A percentile compares a stretch with the other conserved stretches of the same genome.
phyloP scores from a whole-genome alignment of 1,140 invertebrate species.

The Pseudoatta argentina region DNA sequence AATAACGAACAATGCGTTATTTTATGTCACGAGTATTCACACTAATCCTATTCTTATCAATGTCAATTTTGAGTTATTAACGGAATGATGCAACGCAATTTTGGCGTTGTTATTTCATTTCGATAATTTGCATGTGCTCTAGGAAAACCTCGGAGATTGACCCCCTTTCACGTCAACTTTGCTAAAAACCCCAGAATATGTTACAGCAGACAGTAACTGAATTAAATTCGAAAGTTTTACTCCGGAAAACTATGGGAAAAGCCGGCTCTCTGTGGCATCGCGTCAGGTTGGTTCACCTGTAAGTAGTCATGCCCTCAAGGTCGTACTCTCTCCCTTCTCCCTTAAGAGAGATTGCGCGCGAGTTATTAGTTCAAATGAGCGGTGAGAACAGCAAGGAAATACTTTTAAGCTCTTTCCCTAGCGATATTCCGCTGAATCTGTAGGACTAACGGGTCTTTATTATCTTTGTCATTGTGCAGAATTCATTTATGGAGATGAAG shows the following conservation, averaged over 20 bases:
- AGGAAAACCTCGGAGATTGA: neutral
- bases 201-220: constrained; percentile 45
- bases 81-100: neutral
- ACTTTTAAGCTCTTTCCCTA: constrained; percentile 73
- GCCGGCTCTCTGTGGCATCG: neutral
- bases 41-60: neutral
- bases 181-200: constrained; percentile 22
- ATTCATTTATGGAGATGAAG: constrained; percentile 37
- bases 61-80: neutral
- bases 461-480: constrained; percentile 65
- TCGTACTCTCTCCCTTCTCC: neutral
- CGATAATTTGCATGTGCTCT: constrained; percentile 27
- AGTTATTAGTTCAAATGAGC: constrained; percentile 77
- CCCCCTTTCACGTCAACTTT: neutral
- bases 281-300: constrained; percentile 10
- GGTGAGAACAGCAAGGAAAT: constrained; percentile 76
- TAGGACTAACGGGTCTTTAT: constrained; percentile 71
- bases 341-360: constrained; percentile 38
- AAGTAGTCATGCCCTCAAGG: constrained; percentile 38
- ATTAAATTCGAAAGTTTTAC: constrained; percentile 56
- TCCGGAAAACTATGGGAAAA: constrained; percentile 62
- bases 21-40: neutral
- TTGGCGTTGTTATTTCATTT: neutral
- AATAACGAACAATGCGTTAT: neutral
- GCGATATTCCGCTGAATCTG: constrained; percentile 37